Evolutionary conservation across 2,888 invertebrate species (phyloP).

Genomic region (Panopea generosa): DNA sequence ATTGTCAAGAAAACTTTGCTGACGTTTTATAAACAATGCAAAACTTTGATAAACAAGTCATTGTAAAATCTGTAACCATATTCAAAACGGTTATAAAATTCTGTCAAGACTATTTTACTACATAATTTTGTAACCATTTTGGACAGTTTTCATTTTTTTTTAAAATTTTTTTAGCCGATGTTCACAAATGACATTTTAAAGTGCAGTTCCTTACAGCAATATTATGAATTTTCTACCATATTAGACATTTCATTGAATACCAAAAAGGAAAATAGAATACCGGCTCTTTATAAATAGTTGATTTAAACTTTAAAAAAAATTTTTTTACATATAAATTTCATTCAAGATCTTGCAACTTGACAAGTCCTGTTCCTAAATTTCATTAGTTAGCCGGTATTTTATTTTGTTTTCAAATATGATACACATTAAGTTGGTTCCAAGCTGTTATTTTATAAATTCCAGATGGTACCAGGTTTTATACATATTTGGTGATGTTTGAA

Average conservation of each 20-base stretch:
- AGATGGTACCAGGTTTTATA: conserved; percentile 58
- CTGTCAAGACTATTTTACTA: too few relatives aligned
- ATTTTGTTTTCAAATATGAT: conserved; percentile 7
- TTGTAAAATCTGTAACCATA: too few relatives aligned
- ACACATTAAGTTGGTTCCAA: conserved; percentile 55
- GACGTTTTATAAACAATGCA: too few relatives aligned
- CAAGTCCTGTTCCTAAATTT: neutral
- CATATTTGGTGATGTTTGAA: conserved; percentile 1
- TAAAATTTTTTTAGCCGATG: conserved; percentile 10
- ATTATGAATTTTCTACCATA: conserved; percentile 1
- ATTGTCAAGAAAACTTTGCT: too few relatives aligned
- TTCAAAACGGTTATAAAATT: too few relatives aligned
- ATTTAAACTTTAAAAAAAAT: conserved; percentile 4
- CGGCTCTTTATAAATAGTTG: conserved; percentile 6
- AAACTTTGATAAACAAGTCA: too few relatives aligned
- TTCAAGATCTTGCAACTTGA: neutral
- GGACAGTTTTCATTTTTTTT: too few relatives aligned
- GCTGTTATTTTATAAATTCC: conserved; percentile 56
- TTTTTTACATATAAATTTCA: conserved; percentile 6
- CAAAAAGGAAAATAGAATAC: conserved; percentile 29
- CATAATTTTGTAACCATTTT: too few relatives aligned
- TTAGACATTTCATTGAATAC: conserved; percentile 21
- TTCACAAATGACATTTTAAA: conserved; percentile 32
- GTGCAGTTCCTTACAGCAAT: conserved; percentile 32
- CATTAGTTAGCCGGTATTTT: neutral